Conservation (phyloP, 2,888 invertebrate genomes). For the Eupithecia abbreviata region DNA sequence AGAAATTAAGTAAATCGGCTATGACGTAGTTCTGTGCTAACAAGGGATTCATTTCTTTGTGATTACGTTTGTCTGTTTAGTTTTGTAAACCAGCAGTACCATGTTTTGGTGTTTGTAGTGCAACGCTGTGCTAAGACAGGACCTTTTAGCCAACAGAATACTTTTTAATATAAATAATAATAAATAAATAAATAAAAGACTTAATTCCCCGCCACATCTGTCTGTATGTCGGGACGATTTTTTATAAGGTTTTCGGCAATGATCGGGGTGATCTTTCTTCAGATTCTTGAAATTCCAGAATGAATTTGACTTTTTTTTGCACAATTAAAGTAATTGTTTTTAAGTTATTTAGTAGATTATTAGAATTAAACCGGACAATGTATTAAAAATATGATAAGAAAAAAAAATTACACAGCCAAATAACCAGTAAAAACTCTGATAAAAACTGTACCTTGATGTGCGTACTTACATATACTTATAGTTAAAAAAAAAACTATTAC, state of each 20-base stretch:
- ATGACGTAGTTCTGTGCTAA: conserved; percentile 45
- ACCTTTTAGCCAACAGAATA: not conserved
- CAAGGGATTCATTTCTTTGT: conserved; percentile 42
- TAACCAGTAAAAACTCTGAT: not conserved
- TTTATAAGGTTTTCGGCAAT: not conserved
- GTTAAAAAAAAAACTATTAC: not conserved
- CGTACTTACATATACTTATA: not conserved
- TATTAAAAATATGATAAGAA: too few species aligned
- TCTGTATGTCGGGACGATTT: not conserved
- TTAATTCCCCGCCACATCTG: not conserved
- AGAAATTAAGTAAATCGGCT: conserved; percentile 47
- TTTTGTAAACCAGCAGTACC: not conserved
- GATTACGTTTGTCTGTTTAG: conserved; percentile 29
- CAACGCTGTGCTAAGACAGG: not conserved
- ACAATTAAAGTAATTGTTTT: too few species aligned
- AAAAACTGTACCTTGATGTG: not conserved
- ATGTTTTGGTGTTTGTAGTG: not conserved
- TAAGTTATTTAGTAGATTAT: too few species aligned
- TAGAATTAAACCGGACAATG: too few species aligned
- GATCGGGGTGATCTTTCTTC: too few species aligned
- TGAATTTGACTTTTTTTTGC: not conserved
- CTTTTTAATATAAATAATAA: not conserved
- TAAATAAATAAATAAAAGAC: too few species aligned
- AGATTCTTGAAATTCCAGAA: too few species aligned
- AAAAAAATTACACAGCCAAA: not conserved